Evolutionary conservation across 1,140 invertebrate genomes (phyloP).

Genomic region (Trialeurodes vaporariorum): DNA sequence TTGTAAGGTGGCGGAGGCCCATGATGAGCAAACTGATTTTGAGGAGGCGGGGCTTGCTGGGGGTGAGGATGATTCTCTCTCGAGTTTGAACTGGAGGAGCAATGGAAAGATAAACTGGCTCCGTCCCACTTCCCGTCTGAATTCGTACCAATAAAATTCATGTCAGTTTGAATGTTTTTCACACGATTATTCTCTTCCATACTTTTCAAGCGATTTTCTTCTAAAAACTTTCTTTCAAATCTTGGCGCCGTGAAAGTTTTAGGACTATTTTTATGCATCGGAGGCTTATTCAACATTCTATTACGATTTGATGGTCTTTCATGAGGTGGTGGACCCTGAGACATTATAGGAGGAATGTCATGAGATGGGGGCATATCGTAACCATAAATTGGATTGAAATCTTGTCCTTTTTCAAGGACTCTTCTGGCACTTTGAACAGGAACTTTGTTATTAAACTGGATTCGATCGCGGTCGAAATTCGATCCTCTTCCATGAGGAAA

Average conservation of each 20-base stretch:
- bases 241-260: background rate
- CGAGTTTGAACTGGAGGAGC: no score
- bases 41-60: background rate
- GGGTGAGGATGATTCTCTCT: no score
- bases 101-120: conserved; percentile 38
- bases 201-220: no score
- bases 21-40: background rate
- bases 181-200: background rate
- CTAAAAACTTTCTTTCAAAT: background rate
- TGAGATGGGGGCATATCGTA: background rate
- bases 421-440: no score
- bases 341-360: background rate
- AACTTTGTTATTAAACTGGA: no score
- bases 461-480: background rate
- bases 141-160: conserved; percentile 23
- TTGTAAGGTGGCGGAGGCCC: no score
- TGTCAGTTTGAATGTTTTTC: conserved; percentile 21
- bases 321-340: background rate
- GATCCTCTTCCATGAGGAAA: background rate
- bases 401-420: no score
- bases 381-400: background rate
- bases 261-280: background rate
- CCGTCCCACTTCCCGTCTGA: conserved; percentile 40
- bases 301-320: background rate
- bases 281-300: background rate